Evolutionary conservation across 2,888 invertebrate species (phyloP), one percentile per base, ranked within the genome.

Genomic region (Xylota sylvarum): DNA sequence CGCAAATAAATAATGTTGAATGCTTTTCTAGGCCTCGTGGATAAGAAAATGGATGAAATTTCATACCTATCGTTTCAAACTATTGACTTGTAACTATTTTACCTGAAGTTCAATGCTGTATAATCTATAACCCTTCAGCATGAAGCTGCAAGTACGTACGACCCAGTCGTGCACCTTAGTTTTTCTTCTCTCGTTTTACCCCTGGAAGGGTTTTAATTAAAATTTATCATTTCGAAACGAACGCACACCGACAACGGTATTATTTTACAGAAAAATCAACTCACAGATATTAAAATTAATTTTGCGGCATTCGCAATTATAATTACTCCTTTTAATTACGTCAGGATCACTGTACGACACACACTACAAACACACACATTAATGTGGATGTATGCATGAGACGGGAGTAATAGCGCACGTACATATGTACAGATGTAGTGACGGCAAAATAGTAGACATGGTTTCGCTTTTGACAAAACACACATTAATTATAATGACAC

Each of bases 401-500:
- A 3, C 10, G 7, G 37, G 0, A 3, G 23, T 1, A 23, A 23
- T 23, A 23, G 23, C 37, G 10, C 10, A 37, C 37, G 10, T 37
- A 37, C 10, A 9, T 56, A 32, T 9, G 23, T 27, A n/a, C n/a
- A 5, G 0, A 6, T 30, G 32, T n/a, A 9, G 5, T 12, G 14
- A 46, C 14, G 14, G 27, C 30, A 14, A 14, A 32, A 58, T 30
- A 19, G 50, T 35, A 46, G 43, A 65, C 80, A 80, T 60, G 73
- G 17, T 32, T 67, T 73, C 27, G 32, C 80, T 73, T 67, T 80
- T 67, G 43, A 27, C 40, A 67, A 73, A 80, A 52, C 73, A 58
- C 50, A 50, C 70, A 82, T 77, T 77, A 77, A 77, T 82, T 65
- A 70, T 69, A 64, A 76, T 65, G 56, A 74, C 52, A n/a, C 62